Evolutionary conservation across 2,797 vertebrate species (phyloP).

Genomic region (Chaetodon trifasciatus): DNA sequence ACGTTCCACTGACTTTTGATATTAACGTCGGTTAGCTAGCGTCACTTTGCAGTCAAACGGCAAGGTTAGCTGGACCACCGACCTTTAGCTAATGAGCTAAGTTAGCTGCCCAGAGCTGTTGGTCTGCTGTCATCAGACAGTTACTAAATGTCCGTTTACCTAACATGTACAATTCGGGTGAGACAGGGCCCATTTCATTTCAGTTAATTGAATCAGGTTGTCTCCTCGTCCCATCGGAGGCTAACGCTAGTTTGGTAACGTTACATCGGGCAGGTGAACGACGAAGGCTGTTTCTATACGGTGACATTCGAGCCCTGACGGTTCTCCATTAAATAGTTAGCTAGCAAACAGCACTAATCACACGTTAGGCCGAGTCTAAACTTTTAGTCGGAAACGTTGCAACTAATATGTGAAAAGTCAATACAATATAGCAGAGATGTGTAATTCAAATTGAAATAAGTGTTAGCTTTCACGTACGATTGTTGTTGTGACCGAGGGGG

Average conservation of each 20-base stretch:
- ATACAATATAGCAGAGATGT: rapidly evolving
- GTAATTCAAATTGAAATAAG: not conserved
- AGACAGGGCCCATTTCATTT: rapidly evolving
- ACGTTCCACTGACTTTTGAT: not conserved
- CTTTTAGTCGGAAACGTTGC: not conserved
- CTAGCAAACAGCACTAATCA: slow-evolving; percentile 30
- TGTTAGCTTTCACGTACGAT: slow-evolving; percentile 51
- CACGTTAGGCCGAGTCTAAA: slow-evolving; percentile 45
- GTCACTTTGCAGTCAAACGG: slow-evolving; percentile 47
- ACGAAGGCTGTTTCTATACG: slow-evolving; percentile 21
- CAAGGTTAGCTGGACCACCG: slow-evolving; percentile 76
- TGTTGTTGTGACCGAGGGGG: slow-evolving; percentile 79
- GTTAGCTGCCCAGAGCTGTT: slow-evolving; percentile 45
- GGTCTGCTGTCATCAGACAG: not conserved
- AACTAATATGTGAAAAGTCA: not conserved
- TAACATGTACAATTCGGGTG: not conserved
- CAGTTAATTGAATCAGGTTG: not conserved
- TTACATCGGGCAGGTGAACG: slow-evolving; percentile 51
- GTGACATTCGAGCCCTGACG: slow-evolving; percentile 54
- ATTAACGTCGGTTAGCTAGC: slow-evolving; percentile 4
- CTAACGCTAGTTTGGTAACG: not conserved
- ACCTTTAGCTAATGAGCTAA: slow-evolving; percentile 77
- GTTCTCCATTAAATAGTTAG: slow-evolving; percentile 51
- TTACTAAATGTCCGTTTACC: not conserved
- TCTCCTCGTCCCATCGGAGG: not conserved